Evolutionary conservation across 2,113 vertebrate genomes (phyloP).

Genomic region (Dinomys branickii): DNA sequence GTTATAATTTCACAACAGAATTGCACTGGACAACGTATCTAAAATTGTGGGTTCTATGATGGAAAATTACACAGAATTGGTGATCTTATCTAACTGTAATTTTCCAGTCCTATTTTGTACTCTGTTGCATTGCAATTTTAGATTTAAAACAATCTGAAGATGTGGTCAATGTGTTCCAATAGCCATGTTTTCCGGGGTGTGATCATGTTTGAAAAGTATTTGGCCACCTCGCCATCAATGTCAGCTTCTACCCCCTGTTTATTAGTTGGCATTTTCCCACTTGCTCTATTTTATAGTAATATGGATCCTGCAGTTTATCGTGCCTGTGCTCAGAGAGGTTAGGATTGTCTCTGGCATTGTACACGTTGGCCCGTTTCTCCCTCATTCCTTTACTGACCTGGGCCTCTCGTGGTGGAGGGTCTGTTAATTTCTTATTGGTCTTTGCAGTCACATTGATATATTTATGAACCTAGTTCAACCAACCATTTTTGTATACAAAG

Average conservation of each 20-base stretch:
- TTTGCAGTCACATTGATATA: background rate
- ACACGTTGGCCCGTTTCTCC: slow-evolving; percentile 73
- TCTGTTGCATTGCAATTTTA: slow-evolving; percentile 71
- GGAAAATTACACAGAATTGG: slow-evolving; percentile 70
- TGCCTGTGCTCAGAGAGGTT: slow-evolving; percentile 66
- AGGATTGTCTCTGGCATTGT: slow-evolving; percentile 56
- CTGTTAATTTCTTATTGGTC: background rate
- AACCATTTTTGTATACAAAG: slow-evolving; percentile 18
- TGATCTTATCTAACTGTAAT: slow-evolving; percentile 67
- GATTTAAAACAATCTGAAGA: slow-evolving; percentile 69
- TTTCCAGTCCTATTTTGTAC: slow-evolving; percentile 60
- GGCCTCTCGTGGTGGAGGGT: background rate
- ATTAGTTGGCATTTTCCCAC: slow-evolving; percentile 69
- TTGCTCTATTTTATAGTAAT: slow-evolving; percentile 70
- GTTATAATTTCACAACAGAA: background rate
- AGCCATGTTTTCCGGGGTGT: slow-evolving; percentile 71
- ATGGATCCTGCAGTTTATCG: slow-evolving; percentile 64
- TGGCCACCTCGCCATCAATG: slow-evolving; percentile 45
- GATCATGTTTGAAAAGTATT: slow-evolving; percentile 69
- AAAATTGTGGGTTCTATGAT: background rate
- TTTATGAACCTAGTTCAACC: background rate
- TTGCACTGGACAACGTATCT: background rate
- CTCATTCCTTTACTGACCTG: background rate
- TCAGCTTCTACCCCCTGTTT: slow-evolving; percentile 70
- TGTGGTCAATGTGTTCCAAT: background rate